These are phyloP conservation scores for Melanotaenia trifasciata DNA, from an alignment of 2,797 vertebrate species.

Conservation along the genomic window DNA sequence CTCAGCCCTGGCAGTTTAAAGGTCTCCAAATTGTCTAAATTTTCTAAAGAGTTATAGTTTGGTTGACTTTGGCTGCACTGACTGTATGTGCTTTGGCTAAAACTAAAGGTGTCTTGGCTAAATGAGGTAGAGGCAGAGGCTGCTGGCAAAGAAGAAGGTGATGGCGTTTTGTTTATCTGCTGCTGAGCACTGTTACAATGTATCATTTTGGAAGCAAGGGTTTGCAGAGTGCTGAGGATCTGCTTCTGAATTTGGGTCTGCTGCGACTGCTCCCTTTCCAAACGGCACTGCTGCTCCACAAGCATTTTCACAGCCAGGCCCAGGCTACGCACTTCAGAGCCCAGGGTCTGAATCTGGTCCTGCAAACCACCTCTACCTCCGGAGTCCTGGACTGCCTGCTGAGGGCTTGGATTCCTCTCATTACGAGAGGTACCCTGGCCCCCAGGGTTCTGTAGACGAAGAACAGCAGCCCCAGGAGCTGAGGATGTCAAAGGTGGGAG, in stretches of 20 bases:
- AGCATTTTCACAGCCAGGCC: conserved; percentile 83
- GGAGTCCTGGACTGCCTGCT: conserved; percentile 63
- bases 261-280: conserved; percentile 87
- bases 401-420: conserved; percentile 67
- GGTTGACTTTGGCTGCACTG: conserved; percentile 79
- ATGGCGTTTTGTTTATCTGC: conserved; percentile 61
- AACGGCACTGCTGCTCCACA: conserved; percentile 84
- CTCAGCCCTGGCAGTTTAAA: conserved; percentile 80
- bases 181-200: conserved; percentile 58
- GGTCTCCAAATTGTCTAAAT: conserved; percentile 75
- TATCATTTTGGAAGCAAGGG: conserved; percentile 76
- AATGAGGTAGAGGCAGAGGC: conserved; percentile 69
- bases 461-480: conserved; percentile 39
- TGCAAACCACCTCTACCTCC: conserved; percentile 56
- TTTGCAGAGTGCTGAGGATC: conserved; percentile 87
- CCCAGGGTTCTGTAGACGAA: conserved; percentile 61
- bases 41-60: conserved; percentile 74
- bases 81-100: conserved; percentile 71
- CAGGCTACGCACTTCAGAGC: conserved; percentile 83
- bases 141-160: conserved; percentile 57
- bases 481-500: conserved; percentile 58
- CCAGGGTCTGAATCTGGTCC: conserved; percentile 85
- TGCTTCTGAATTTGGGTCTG: conserved; percentile 89
- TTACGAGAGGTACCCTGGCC: conserved; percentile 42
- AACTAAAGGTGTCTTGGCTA: conserved; percentile 71